These are phyloP conservation scores for Tragelaphus strepsiceros DNA, from an alignment of 2,113 vertebrate genomes.

Conservation along the genomic window DNA sequence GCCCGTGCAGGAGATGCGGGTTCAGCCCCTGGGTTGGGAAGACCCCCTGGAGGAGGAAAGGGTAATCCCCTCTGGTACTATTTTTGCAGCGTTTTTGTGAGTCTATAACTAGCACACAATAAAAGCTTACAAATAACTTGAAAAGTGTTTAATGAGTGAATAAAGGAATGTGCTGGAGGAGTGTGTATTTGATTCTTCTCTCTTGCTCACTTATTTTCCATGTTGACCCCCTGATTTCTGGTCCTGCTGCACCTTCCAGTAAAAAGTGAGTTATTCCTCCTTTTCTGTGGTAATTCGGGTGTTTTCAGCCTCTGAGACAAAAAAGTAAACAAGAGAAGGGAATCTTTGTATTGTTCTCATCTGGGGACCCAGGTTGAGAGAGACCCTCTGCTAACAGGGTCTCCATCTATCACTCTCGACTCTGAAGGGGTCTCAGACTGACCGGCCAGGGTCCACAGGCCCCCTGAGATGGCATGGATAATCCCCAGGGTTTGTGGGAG, in stretches of 20 bases:
- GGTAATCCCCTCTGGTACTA: background rate
- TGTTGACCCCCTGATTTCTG: background rate
- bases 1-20: accelerated
- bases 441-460: accelerated
- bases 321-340: background rate
- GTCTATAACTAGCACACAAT: background rate
- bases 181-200: accelerated
- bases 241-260: background rate
- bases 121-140: background rate
- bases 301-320: too few relatives aligned
- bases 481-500: accelerated
- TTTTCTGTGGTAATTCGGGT: background rate
- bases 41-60: background rate
- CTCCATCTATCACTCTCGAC: background rate
- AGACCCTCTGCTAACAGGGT: background rate
- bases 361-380: background rate
- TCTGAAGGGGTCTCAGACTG: background rate
- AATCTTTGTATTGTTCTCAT: background rate
- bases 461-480: too few relatives aligned
- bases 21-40: background rate
- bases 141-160: background rate
- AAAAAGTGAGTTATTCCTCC: conserved; percentile 35
- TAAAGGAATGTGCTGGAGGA: background rate
- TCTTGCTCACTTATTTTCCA: background rate
- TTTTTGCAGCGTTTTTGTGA: background rate